Base-by-base conservation (phyloP, 1,140 invertebrate genomes). In the Zophobas atratus region DNA sequence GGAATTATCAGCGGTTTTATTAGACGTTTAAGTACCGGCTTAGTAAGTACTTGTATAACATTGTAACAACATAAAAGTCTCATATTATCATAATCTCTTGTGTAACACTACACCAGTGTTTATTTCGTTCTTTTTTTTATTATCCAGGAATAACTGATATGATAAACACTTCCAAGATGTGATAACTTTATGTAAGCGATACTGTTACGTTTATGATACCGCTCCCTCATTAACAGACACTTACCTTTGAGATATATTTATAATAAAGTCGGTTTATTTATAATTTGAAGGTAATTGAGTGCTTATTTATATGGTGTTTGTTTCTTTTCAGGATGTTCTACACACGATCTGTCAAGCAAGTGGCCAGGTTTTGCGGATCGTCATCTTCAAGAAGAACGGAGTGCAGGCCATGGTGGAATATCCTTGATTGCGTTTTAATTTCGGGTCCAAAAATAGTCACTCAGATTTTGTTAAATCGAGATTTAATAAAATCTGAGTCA, bases 401-500 rank as follows among this genome's bases (percentile, higher is more conserved):
- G 95, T 99, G 2, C 98, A 99, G 88, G 97, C 97, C 70, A 98
- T 99, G 96, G 97, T 99, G 84, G 98, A 99, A 96, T 98, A 96
- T 96, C 95, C 95, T 96, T 96, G 35, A 72, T 51, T 72, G 51
- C 32, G n/a, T 70, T 4, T 48, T 70, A 6, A 1, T 70, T 70
- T 70, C 20, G 20, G 43, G 43, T 8, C 8, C 3, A 4, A 46
- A 46, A 46, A 3, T 4, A 46, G 43, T 46, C 3, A 8, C 43
- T 46, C 43, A 46, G 8, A 20, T 20, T 20, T 20, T 20, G 20
- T 20, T 20, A 20, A 20, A 20, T 20, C 20, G 20, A 20, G 20
- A 20, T 20, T 20, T 20, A 20, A 20, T 20, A 20, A 20, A 20
- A 20, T 20, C 20, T 20, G 20, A 20, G 20, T 20, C 20, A 20